Base-by-base conservation (phyloP, 2,888 invertebrate genomes). In the Gymnoscelis rufifasciata region DNA sequence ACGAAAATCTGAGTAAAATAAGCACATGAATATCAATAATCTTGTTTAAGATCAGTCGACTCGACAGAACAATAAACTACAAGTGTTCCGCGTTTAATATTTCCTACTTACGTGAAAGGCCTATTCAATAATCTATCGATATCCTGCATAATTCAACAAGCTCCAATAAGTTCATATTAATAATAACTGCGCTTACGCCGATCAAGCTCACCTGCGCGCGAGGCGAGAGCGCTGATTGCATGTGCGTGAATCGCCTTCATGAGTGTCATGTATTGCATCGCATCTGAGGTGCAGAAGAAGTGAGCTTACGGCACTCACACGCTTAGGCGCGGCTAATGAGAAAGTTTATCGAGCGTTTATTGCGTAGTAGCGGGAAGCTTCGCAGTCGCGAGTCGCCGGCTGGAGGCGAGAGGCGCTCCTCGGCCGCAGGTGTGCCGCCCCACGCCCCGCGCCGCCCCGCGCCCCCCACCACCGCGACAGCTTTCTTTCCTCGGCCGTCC, bases 321-420 rank as follows among this genome's bases (percentile, higher is more conserved):
- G 80, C 83, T 83, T 82, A 84, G 83, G 81, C 83, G 82, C 82
- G 83, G 82, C 84, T 86, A 86, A 86, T 87, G 86, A 86, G 86
- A 87, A 87, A 87, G 84, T 87, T 86, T 88, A 88, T 88, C 83
- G 86, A 88, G 86, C 87, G 87, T 83, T 86, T 88, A 87, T 86
- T 88, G 86, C 87, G 86, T 86, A 83, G 83, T 76, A 78, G 84
- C 83, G 83, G 81, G 83, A 83, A 83, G 84, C 86, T 83, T 77
- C 78, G 72, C 68, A 71, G 74, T 65, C 64, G 70, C 70, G 71
- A 69, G 75, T 78, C 60, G 59, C 60, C 62, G 62, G 78, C 73
- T 66, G 70, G 72, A 72, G 31, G 31, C 31, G 31, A 13, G 13
- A 2, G 74, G 73, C 73, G 70, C 72, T 71, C 19, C 19, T 19